A percentile compares a stretch with the other conserved stretches of the same genome.
Conservation (phyloP, 2,113 vertebrate species). For the Prunella himalayana region DNA sequence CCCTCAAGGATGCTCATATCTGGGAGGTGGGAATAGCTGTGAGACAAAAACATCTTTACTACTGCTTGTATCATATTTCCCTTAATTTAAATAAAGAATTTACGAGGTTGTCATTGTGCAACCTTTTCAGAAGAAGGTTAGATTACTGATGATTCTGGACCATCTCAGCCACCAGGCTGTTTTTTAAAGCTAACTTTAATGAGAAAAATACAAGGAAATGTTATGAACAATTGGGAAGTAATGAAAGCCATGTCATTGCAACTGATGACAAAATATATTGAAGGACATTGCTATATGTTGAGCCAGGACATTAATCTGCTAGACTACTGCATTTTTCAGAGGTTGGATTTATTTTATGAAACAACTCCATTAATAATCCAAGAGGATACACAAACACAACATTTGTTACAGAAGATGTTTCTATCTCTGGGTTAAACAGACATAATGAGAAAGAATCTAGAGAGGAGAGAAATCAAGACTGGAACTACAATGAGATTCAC, state of each 20-base stretch:
- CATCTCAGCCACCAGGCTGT: neutral
- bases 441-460: neutral
- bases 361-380: neutral
- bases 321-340: neutral
- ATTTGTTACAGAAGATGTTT: neutral
- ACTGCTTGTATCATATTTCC: neutral
- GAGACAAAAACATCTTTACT: neutral
- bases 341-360: neutral
- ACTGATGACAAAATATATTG: slow-evolving; percentile 16
- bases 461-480: neutral
- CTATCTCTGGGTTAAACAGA: neutral
- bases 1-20: neutral
- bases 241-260: slow-evolving; percentile 16
- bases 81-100: neutral
- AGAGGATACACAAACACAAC: neutral
- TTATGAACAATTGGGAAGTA: slow-evolving; percentile 34
- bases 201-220: neutral
- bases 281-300: neutral
- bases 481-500: neutral
- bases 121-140: neutral
- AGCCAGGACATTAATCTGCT: neutral
- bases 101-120: neutral
- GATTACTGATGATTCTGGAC: neutral
- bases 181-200: slow-evolving; percentile 27
- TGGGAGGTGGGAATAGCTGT: neutral